A percentile compares a stretch with the other conserved stretches of the same genome.
Evolutionary conservation across 2,113 vertebrate species (phyloP).

Genomic region (Larimichthys crocea): DNA sequence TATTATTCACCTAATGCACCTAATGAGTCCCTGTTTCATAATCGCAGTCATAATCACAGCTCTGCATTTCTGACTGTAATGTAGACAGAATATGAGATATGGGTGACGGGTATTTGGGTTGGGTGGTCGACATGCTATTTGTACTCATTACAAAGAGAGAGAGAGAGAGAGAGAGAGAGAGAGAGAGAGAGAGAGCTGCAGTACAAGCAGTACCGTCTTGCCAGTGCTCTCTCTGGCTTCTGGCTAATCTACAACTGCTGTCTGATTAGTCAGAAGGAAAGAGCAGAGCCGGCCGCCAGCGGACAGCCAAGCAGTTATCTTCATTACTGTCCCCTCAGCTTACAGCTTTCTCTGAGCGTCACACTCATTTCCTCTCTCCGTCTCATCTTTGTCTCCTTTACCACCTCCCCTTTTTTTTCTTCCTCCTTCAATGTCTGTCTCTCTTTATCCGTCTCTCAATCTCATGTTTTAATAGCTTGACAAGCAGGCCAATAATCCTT

Average conservation of each 20-base stretch:
- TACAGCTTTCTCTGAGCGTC: slow-evolving; percentile 38
- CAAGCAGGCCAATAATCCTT: slow-evolving; percentile 63
- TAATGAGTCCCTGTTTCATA: slow-evolving; percentile 67
- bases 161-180: slow-evolving; percentile 3
- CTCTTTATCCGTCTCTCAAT: slow-evolving; percentile 54
- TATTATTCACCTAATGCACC: slow-evolving; percentile 66
- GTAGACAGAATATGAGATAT: slow-evolving; percentile 41
- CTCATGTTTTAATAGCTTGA: slow-evolving; percentile 69
- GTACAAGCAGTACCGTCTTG: slow-evolving; percentile 10
- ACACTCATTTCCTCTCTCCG: slow-evolving; percentile 47
- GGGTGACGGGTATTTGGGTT: slow-evolving; percentile 41
- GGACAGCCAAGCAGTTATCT: slow-evolving; percentile 64
- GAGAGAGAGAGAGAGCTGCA: neutral
- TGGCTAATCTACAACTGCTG: slow-evolving; percentile 61
- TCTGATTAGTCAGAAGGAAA: slow-evolving; percentile 71
- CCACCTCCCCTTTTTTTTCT: neutral
- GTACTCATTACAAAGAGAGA: slow-evolving; percentile 61
- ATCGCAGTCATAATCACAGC: slow-evolving; percentile 54
- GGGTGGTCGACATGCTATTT: slow-evolving; percentile 53
- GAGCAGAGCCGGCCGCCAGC: slow-evolving; percentile 32
- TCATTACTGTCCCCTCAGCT: slow-evolving; percentile 68
- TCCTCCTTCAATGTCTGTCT: slow-evolving; percentile 20
- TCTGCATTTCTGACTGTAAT: slow-evolving; percentile 36
- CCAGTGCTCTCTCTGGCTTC: slow-evolving; percentile 35
- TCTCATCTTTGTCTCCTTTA: slow-evolving; percentile 39